Evolutionary conservation across 2,888 invertebrate genomes (phyloP).

Genomic region (Diplazon laetatorius): DNA sequence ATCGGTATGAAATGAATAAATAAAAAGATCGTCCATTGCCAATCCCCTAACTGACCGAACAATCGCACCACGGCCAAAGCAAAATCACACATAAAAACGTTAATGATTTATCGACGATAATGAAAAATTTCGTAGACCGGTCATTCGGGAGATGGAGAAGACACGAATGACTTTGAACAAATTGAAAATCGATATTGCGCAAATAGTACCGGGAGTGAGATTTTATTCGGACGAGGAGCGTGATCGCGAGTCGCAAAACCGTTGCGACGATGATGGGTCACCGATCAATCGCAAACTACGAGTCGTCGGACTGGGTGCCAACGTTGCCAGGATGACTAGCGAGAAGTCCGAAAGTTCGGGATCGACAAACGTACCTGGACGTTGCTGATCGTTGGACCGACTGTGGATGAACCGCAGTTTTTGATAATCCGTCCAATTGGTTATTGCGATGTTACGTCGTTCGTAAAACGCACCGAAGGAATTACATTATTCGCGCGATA

Average conservation of each 20-base stretch:
- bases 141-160: slow-evolving; percentile 69
- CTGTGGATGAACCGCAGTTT: slow-evolving; percentile 59
- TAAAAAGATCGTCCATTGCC: too few relatives aligned
- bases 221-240: slow-evolving; percentile 28
- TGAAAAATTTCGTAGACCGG: slow-evolving; percentile 52
- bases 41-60: too few relatives aligned
- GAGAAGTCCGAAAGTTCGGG: slow-evolving; percentile 50
- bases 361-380: slow-evolving; percentile 52
- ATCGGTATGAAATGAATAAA: too few relatives aligned
- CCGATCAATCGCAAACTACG: slow-evolving; percentile 4
- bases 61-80: too few relatives aligned
- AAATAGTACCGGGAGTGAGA: slow-evolving; percentile 30
- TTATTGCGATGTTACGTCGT: too few relatives aligned
- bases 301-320: slow-evolving; percentile 44
- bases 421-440: slow-evolving; percentile 46
- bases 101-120: neutral
- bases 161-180: slow-evolving; percentile 60
- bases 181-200: slow-evolving; percentile 56
- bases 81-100: too few relatives aligned
- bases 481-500: too few relatives aligned
- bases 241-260: slow-evolving; percentile 18
- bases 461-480: too few relatives aligned
- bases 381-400: slow-evolving; percentile 60
- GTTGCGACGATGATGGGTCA: slow-evolving; percentile 1
- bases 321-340: slow-evolving; percentile 62